phyloP scores from a whole-genome alignment of 2,888 invertebrate genomes.

The Chrysina gloriosa region DNA sequence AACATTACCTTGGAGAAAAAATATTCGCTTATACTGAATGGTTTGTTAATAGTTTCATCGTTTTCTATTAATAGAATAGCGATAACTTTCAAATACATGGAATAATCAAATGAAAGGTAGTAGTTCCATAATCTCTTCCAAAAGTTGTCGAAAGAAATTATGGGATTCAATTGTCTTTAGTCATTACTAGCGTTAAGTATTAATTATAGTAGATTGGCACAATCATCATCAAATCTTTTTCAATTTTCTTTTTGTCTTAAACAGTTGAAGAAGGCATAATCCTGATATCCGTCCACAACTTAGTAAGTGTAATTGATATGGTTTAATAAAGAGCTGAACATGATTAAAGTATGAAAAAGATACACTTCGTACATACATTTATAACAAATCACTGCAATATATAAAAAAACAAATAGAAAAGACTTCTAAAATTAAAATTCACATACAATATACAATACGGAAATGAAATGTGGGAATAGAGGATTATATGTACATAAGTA shows the following conservation, averaged over 20 bases:
- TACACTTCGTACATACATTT: background rate
- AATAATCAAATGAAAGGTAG: background rate
- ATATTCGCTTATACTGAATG: conserved; percentile 21
- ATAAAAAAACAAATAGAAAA: background rate
- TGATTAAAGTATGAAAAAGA: conserved; percentile 12
- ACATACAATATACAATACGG: conserved; percentile 13
- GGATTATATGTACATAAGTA: conserved; percentile 1
- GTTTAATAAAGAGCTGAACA: background rate
- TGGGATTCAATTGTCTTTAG: background rate
- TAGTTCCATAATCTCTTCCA: background rate
- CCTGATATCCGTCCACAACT: conserved; percentile 17
- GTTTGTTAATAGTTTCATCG: background rate
- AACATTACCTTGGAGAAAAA: conserved; percentile 5
- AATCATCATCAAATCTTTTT: conserved; percentile 19
- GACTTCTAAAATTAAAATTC: background rate
- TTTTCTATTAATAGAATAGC: background rate
- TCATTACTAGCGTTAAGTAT: conserved; percentile 7
- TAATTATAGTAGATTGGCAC: conserved; percentile 39
- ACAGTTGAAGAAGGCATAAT: conserved; percentile 25
- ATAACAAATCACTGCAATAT: background rate
- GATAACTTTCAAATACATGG: conserved; percentile 8
- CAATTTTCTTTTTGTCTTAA: conserved; percentile 15
- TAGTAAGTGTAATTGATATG: conserved; percentile 19
- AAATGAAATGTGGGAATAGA: background rate
- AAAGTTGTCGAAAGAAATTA: background rate